Evolutionary conservation across 2,888 invertebrate species (phyloP), one percentile per base, ranked within the genome.

Genomic region (Andrena fulva): DNA sequence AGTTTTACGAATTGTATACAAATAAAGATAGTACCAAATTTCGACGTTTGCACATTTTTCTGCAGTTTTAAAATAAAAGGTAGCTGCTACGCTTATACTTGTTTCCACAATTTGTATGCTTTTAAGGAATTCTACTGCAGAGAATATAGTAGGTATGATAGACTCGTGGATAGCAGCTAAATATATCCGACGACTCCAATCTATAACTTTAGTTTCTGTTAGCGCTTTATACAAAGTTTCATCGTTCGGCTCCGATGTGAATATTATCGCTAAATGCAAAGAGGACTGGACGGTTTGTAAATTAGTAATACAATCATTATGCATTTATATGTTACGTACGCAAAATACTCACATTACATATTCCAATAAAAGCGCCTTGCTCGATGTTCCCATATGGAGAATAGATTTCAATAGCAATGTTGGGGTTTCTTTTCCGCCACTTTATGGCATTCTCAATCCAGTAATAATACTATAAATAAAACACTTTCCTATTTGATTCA

Each of bases 301-400:
- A 81, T 79, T 84, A 85, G 84, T 85, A 52, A 35, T 80, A 75
- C 29, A 79, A 27, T 52, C 52, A 24, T 59, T 59, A 27, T 2
- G n/a, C 27, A 69, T 70, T 60, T 7, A 7, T 27, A 59, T 2
- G 1, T 83, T 87, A 81, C 86, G 69, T 31, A 80, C 74, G 33
- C 27, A 27, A 31, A 42, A 35, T 62, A 80, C 85, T 86, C 76
- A 89, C 90, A 12, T 64, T 70, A 48, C 78, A 74, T 72, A 91
- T 85, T 12, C 89, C 90, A 75, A 93, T 80, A 67, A 92, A 91
- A 33, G 91, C 93, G 35, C 95, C 95, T 84, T 93, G 93, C 2
- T 86, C 66, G 42, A 94, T 89, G 69, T 94, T 91, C 48, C 94
- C 95, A 50, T 91, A 90, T 1, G 95, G 95, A 66, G 94, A 94